Conservation (phyloP, 2,888 invertebrate species). For the Ptychoptera contaminata region DNA sequence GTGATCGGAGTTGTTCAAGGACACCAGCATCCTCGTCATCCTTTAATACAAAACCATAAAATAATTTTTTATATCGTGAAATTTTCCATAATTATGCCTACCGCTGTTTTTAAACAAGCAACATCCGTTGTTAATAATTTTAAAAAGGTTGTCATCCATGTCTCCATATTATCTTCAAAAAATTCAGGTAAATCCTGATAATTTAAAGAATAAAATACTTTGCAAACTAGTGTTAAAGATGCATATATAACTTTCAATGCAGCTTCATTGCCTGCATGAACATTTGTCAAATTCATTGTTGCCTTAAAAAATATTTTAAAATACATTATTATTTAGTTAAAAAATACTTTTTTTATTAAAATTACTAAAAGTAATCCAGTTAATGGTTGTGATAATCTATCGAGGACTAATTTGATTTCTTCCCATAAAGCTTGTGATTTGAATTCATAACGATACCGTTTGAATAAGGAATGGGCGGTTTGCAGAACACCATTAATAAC, state of each 20-base stretch:
- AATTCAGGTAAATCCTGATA: slow-evolving; percentile 97
- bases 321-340: slow-evolving; percentile 3
- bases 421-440: slow-evolving; percentile 90
- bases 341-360: slow-evolving; percentile 36
- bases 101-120: slow-evolving; percentile 47
- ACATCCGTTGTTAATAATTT: slow-evolving; percentile 65
- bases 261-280: slow-evolving; percentile 61
- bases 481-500: slow-evolving; percentile 87
- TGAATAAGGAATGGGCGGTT: slow-evolving; percentile 93
- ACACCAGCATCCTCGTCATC: slow-evolving; percentile 77
- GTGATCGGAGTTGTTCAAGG: slow-evolving; percentile 80
- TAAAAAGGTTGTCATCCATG: slow-evolving; percentile 89
- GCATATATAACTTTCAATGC: slow-evolving; percentile 78
- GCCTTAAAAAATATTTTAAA: slow-evolving; percentile 40
- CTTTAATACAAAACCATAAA: slow-evolving; percentile 30
- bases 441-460: slow-evolving; percentile 88
- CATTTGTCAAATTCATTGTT: slow-evolving; percentile 65
- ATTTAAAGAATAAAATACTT: slow-evolving; percentile 94
- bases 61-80: background rate
- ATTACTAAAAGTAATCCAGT: slow-evolving; percentile 60
- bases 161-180: slow-evolving; percentile 93
- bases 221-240: slow-evolving; percentile 74
- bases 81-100: slow-evolving; percentile 27
- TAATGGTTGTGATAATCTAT: slow-evolving; percentile 83
- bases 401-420: slow-evolving; percentile 92